Evolutionary conservation across 2,888 invertebrate species (phyloP), one percentile per base, ranked within the genome.

Genomic region (Pardosa pseudoannulata): DNA sequence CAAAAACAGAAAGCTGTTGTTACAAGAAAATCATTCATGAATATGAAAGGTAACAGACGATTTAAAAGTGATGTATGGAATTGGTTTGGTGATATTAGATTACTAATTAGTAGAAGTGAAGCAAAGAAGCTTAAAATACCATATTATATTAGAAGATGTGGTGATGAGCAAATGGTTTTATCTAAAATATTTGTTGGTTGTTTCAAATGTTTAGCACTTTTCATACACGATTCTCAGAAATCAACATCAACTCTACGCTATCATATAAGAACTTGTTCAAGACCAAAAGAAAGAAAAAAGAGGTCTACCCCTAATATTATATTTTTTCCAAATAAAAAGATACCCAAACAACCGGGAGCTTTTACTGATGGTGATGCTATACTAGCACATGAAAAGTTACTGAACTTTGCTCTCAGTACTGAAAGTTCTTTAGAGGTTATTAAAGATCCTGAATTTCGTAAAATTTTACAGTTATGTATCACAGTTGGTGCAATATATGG

Each of bases 11-110:
- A 74, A 23, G 86, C 86, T 2, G 79, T 87, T 5, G 79, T 87
- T 1, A 87, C 86, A 1, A 23, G 72, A 16, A 87, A 87, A 23
- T 79, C 79, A 7, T 87, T 87, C 23, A 87, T 87, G 86, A 87
- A 87, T 31, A 80, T 87, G 78, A 87, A 87, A 31, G 86, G 86
- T 16, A 87, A 87, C 56, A 41, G 78, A 0, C 27, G 86, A 1
- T 87, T 87, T 39, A 87, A 87, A 50, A 87, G 86, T 39, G 86
- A 87, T 72, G 86, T 87, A 6, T 87, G 86, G 86, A 87, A 79
- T 31, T 87, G 86, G 79, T 87, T 87, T 65, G 86, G 86, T 16
- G 86, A 87, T 39, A 87, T 87, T 27, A 87, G 75, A 16, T 31
- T 87, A 13, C 75, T 87, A 13, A 87, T 87, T 16, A 80, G 80